Percentiles rank a stretch among this genome's conserved stretches.
Evolutionary conservation across 2,888 invertebrate genomes (phyloP).

Genomic region (Drosophila recens): DNA sequence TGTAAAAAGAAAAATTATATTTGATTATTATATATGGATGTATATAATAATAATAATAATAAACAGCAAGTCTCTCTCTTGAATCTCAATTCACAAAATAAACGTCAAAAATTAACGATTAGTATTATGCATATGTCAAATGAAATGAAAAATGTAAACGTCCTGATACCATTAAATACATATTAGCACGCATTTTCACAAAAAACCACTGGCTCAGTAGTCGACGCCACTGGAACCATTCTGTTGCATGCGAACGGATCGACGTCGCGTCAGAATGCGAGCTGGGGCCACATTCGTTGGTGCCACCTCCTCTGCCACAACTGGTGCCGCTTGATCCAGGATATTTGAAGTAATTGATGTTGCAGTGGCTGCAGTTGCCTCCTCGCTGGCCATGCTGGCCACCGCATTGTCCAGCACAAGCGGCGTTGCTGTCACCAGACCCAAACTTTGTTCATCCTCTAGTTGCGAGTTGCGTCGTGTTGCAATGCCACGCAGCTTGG

Average conservation of each 20-base stretch:
- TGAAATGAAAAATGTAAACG: constrained; percentile 22
- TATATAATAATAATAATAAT: constrained; percentile 1
- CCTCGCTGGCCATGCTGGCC: constrained; percentile 75
- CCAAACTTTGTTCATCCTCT: constrained; percentile 60
- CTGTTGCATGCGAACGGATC: constrained; percentile 79
- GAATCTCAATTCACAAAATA: constrained; percentile 68
- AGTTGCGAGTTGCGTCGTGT: constrained; percentile 70
- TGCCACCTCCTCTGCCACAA: constrained; percentile 29
- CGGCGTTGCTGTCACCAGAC: constrained; percentile 33
- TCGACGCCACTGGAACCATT: constrained; percentile 70
- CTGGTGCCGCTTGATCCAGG: constrained; percentile 27
- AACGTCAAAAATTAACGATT: constrained; percentile 51
- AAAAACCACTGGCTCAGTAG: constrained; percentile 51
- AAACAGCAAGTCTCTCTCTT: constrained; percentile 70
- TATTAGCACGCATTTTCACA: constrained; percentile 26
- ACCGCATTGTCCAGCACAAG: constrained; percentile 73
- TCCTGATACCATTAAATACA: constrained; percentile 27
- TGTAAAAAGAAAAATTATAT: constrained; percentile 45
- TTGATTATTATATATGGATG: constrained; percentile 20
- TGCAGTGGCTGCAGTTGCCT: constrained; percentile 42
- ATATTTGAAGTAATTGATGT: constrained; percentile 28
- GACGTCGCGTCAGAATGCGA: constrained; percentile 80
- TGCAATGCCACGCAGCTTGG: constrained; percentile 73
- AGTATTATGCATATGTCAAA: constrained; percentile 46
- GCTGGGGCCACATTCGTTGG: constrained; percentile 36